Evolutionary conservation across 2,113 vertebrate species (phyloP), one percentile per base, ranked within the genome.

Genomic region (Onychorhynchus coronatus): DNA sequence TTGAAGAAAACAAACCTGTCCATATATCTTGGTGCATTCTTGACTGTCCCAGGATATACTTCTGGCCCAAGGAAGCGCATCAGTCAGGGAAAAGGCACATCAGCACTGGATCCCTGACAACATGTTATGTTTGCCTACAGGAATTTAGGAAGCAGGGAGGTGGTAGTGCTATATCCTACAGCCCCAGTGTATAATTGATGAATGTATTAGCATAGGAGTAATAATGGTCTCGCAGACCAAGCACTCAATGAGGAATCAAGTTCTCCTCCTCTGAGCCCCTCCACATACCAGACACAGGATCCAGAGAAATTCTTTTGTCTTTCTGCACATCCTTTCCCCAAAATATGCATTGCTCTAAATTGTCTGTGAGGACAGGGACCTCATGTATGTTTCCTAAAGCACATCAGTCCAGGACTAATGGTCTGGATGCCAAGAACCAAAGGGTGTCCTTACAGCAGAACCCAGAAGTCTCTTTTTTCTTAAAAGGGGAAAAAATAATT

Each of bases 401-500:
- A 50, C 30, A 71, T n/a, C 49, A 75, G 39, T 28, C 55, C 47
- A 91, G 47, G 35, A 63, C 49, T 86, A 70, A 90, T n/a, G 52
- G 56, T 30, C 42, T 72, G 68, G 53, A 77, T 58, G 28, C 70
- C 70, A 65, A 35, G 62, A 90, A 88, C 20, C 35, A 77, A 83
- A 67, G 50, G 12, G 12, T 50, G 56, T 88, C 42, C 37, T 92
- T 67, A 74, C 37, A 92, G 55, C 27, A 73, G 41, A 75, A 3
- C 52, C 90, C 92, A 92, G 46, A 85, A 95, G 65, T 30, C 83
- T 82, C 70, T 65, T 85, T 85, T 91, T 72, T 72, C 52, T 59
- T 89, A 37, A 42, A 88, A 74, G 31, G 27, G 6, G 7, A 3
- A 4, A 59, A 44, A 28, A 55, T 8, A 12, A 14, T 84, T 91